Percentiles rank a stretch among this genome's conserved stretches.
phyloP scores from a whole-genome alignment of 2,797 vertebrate species.

The Mus caroli region DNA sequence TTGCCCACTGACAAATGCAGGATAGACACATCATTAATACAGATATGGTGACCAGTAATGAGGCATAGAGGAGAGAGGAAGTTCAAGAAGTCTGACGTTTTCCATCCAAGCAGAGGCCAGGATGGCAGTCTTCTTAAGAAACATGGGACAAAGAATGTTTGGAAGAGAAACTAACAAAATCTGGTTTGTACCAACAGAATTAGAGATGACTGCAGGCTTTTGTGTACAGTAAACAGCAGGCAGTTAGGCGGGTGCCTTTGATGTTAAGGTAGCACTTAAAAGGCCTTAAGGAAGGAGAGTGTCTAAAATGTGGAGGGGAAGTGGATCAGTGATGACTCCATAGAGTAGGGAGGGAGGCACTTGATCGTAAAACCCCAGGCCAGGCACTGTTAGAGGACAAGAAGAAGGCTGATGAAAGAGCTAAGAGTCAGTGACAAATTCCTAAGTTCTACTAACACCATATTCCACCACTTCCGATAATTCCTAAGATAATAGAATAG shows the following conservation, averaged over 20 bases:
- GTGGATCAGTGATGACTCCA: neutral
- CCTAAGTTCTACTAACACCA: neutral
- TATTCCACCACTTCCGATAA: neutral
- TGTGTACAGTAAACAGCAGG: neutral
- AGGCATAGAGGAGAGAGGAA: slow-evolving; percentile 31
- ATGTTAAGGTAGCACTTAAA: slow-evolving; percentile 12
- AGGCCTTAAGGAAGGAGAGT: neutral
- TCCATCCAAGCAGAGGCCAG: slow-evolving; percentile 21
- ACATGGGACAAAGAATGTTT: neutral
- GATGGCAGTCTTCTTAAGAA: neutral
- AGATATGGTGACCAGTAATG: slow-evolving; percentile 16
- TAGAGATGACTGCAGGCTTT: neutral
- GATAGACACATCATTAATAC: slow-evolving; percentile 59
- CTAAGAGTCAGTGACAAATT: neutral
- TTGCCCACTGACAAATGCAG: slow-evolving; percentile 55
- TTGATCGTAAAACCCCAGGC: neutral
- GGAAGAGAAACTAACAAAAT: slow-evolving; percentile 30
- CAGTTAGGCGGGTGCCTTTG: neutral
- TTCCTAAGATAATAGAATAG: neutral
- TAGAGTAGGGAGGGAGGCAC: neutral
- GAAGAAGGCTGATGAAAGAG: neutral
- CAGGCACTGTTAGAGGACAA: neutral
- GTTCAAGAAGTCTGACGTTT: slow-evolving; percentile 8
- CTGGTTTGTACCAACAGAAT: neutral
- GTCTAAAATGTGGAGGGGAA: neutral